Conservation (phyloP, 2,113 vertebrate species). For the Petaurus breviceps region DNA sequence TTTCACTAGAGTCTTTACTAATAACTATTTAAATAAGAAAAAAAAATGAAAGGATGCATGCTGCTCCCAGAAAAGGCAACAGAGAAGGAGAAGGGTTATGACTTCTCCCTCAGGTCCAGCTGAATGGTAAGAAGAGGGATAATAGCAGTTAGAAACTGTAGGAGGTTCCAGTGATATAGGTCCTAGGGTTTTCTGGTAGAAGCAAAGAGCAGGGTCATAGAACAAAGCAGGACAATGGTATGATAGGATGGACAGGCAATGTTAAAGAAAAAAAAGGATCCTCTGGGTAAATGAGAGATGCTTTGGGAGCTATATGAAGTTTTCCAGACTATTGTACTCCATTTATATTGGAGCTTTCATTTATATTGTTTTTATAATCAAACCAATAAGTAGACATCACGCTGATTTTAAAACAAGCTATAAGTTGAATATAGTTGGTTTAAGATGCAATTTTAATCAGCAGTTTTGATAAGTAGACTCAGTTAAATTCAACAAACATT, state of each 20-base stretch:
- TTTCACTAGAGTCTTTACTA: neutral
- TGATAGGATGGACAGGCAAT: neutral
- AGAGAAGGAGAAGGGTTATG: neutral
- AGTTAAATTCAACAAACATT: neutral
- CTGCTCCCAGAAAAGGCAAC: neutral
- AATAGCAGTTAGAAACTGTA: neutral
- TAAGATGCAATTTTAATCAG: neutral
- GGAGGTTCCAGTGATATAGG: neutral
- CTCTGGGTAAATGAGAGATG: neutral
- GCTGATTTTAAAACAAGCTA: neutral
- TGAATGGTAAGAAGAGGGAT: neutral
- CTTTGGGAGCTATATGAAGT: neutral
- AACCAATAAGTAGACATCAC: neutral
- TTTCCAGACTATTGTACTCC: neutral
- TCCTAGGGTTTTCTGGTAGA: neutral
- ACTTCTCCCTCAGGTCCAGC: neutral
- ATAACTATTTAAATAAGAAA: neutral
- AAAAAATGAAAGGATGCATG: neutral
- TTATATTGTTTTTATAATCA: neutral
- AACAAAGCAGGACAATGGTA: neutral
- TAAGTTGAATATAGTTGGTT: neutral
- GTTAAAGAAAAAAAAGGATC: neutral
- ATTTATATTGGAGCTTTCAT: neutral
- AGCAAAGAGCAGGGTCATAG: neutral
- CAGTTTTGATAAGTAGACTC: neutral